These are phyloP conservation scores for Brevimyrus niger DNA, from an alignment of 2,113 vertebrate genomes.

Conservation along the genomic window DNA sequence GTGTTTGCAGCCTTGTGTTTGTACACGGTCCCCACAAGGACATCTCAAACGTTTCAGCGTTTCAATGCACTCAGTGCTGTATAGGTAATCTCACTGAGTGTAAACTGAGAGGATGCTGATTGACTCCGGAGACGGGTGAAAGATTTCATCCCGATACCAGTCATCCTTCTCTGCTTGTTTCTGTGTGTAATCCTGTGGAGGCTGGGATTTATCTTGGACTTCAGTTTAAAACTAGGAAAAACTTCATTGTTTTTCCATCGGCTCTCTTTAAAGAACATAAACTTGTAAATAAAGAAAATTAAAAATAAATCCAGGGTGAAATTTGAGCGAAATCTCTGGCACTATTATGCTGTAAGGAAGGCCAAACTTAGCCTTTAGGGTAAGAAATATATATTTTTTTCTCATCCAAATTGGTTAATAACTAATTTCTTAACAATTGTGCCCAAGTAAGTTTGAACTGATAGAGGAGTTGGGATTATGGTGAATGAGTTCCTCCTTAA, in stretches of 20 bases:
- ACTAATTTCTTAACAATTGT: background rate
- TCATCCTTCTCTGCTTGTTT: background rate
- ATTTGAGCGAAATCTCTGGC: no score
- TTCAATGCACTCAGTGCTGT: background rate
- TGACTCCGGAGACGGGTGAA: background rate
- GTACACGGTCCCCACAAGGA: background rate
- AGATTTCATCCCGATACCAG: background rate
- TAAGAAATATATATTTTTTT: background rate
- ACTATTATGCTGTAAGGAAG: background rate
- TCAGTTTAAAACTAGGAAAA: background rate
- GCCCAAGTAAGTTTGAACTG: background rate
- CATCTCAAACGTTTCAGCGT: background rate
- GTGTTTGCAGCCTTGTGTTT: background rate
- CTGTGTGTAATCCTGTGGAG: background rate
- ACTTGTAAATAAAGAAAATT: background rate
- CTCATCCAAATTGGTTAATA: background rate
- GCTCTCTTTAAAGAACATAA: background rate
- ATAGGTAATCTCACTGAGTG: background rate
- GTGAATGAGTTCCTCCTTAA: background rate
- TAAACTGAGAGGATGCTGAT: background rate
- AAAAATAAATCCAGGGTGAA: background rate
- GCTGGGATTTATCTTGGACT: background rate
- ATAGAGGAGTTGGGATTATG: background rate
- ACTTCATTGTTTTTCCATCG: background rate
- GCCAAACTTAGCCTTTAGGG: background rate